Evolutionary conservation across 2,888 invertebrate species (phyloP).

Genomic region (Volucella bombylans): DNA sequence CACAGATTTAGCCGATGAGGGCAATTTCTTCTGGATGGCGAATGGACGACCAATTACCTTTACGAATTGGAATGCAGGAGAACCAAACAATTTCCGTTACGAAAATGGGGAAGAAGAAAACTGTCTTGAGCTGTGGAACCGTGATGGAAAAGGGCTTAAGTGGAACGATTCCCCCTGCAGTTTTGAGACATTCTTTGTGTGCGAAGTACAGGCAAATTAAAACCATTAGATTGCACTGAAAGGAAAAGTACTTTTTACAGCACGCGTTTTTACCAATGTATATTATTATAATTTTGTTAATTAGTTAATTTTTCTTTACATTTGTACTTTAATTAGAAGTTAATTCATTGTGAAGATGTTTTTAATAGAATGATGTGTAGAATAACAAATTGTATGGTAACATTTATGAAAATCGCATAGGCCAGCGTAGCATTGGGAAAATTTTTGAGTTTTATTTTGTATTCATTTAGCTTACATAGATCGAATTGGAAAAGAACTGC

Average conservation of each 20-base stretch:
- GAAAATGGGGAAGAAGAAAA: slow-evolving; percentile 97
- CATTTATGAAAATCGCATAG: slow-evolving; percentile 38
- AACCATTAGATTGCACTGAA: slow-evolving; percentile 23
- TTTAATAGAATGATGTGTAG: slow-evolving; percentile 27
- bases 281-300: slow-evolving; percentile 46
- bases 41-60: slow-evolving; percentile 94
- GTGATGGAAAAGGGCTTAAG: slow-evolving; percentile 94
- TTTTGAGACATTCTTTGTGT: slow-evolving; percentile 95
- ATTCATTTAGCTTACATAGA: slow-evolving; percentile 39
- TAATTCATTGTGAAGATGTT: slow-evolving; percentile 38
- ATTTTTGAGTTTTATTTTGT: slow-evolving; percentile 27
- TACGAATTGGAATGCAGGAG: slow-evolving; percentile 96
- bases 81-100: slow-evolving; percentile 94
- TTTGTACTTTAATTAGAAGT: slow-evolving; percentile 53
- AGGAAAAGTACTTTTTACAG: slow-evolving; percentile 27
- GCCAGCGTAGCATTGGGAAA: slow-evolving; percentile 53
- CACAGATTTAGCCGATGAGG: slow-evolving; percentile 95
- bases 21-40: slow-evolving; percentile 96
- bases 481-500: slow-evolving; percentile 58
- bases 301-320: slow-evolving; percentile 25
- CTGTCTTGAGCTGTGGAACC: slow-evolving; percentile 93
- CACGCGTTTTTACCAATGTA: slow-evolving; percentile 42
- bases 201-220: slow-evolving; percentile 87
- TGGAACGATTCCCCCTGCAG: slow-evolving; percentile 98
- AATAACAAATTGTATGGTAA: slow-evolving; percentile 18